Evolutionary conservation across 2,888 invertebrate species (phyloP).

Genomic region (Entomobrya proxima): DNA sequence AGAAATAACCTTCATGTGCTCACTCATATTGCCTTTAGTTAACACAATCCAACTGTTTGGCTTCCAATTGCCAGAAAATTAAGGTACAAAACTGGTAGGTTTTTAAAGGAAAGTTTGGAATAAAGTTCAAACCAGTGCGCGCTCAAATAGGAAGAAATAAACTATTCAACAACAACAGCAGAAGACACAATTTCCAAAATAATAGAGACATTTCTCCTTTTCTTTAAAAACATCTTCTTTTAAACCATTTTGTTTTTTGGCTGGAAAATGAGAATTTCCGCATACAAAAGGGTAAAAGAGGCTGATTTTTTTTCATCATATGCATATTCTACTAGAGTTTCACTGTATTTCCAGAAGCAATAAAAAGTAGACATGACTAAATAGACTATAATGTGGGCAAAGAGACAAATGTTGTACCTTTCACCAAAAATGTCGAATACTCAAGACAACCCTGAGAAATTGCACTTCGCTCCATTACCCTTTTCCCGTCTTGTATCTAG

Average conservation of each 20-base stretch:
- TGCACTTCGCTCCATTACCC: constrained; percentile 55
- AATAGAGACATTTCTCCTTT: not conserved
- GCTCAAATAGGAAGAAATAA: not conserved
- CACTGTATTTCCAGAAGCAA: not conserved
- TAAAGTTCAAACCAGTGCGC: no score
- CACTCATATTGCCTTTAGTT: not conserved
- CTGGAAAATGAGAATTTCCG: constrained; percentile 1
- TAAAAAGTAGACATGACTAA: constrained; percentile 9
- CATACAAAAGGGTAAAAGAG: not conserved
- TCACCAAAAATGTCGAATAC: constrained; percentile 23
- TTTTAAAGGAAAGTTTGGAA: not conserved
- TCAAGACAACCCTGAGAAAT: constrained; percentile 39
- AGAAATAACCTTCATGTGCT: not conserved
- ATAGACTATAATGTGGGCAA: not conserved
- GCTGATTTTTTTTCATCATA: not conserved
- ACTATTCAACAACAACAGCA: not conserved
- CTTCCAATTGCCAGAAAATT: not conserved
- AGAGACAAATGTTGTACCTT: constrained; percentile 39
- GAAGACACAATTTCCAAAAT: not conserved
- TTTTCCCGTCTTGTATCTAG: constrained; percentile 28
- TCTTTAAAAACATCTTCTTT: not conserved
- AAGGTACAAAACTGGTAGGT: constrained; percentile 3
- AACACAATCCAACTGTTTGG: not conserved
- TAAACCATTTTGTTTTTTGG: not conserved
- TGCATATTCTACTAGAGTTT: not conserved